Evolutionary conservation across 2,797 vertebrate genomes (phyloP), one percentile per base, ranked within the genome.

Genomic region (Oreochromis grahami): DNA sequence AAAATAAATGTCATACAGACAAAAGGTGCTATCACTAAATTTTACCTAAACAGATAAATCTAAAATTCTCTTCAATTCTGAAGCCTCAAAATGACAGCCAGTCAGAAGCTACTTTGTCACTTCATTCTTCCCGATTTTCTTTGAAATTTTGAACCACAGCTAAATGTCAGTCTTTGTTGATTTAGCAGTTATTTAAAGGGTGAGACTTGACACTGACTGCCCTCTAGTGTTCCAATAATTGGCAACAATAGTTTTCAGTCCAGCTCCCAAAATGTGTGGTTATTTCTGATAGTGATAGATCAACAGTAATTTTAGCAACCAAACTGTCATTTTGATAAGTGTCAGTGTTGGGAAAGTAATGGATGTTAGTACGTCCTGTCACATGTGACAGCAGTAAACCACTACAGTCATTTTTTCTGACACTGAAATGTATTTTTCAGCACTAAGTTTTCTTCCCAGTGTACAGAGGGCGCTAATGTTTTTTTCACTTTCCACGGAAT

Each of bases 201-300:
- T 60, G 10, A 63, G 10, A 5, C 17, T 63, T 63, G 32, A 36
- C 58, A n/a, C 4, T 63, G 58, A 63, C 58, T 12, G 58, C 17
- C 32, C 58, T 63, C 58, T 63, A 63, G 58, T 63, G 32, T 34
- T 63, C 32, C 8, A 34, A 2, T 34, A 58, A 1, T 34, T 58
- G 0, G 0, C 56, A 58, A 19, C 29, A 58, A 0, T 34, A 2
- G 56, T 34, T 58, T 26, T 26, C 26, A 26, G 26, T 26, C 26
- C 26, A 26, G 26, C 26, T 26, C 26, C 26, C 26, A 26, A 26
- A 26, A 26, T 26, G 26, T 26, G 26, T 26, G 26, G 2, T 26
- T 26, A 26, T 26, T 26, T 26, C 26, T 26, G 26, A 26, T 26
- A 26, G 26, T 26, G 26, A 26, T 4, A 26, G 1, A 4, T 26